Conservation (phyloP, 35 echinoderm and acorn worm species). For the Ptychodera flava region DNA sequence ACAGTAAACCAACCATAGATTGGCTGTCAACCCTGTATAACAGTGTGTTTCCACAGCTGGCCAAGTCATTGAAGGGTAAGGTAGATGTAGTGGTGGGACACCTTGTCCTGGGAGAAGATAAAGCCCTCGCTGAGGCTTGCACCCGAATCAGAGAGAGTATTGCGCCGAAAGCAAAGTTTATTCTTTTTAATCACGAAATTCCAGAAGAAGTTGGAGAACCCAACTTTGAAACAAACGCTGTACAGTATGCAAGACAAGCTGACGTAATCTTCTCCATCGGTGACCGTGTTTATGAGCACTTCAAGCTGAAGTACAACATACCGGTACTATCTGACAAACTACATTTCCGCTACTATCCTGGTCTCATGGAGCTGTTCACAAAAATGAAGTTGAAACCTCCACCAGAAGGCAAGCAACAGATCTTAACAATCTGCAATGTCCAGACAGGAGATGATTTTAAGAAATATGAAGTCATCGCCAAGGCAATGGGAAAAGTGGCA, state of each 20-base stretch:
- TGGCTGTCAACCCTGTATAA: not conserved
- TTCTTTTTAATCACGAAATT: not conserved
- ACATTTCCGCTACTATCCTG: not conserved
- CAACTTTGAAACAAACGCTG: not conserved
- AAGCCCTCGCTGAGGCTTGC: not conserved
- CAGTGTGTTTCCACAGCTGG: not conserved
- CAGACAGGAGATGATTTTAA: not conserved
- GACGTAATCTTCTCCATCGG: not conserved
- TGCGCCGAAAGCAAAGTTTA: not conserved
- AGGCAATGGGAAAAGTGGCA: not conserved
- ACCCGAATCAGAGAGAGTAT: not conserved
- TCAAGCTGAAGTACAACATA: not conserved
- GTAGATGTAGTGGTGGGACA: not conserved
- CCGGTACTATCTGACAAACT: not conserved
- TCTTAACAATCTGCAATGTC: not conserved
- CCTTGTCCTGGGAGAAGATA: not conserved
- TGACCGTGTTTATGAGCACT: not conserved
- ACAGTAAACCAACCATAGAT: not conserved
- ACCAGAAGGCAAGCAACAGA: not conserved
- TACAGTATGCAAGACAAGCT: not conserved
- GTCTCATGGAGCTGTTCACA: not conserved
- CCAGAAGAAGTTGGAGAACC: not conserved
- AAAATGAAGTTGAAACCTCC: not conserved
- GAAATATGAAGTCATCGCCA: not conserved
- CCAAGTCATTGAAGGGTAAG: not conserved